phyloP scores from a whole-genome alignment of 2,888 invertebrate genomes.

The Polyommatus icarus region DNA sequence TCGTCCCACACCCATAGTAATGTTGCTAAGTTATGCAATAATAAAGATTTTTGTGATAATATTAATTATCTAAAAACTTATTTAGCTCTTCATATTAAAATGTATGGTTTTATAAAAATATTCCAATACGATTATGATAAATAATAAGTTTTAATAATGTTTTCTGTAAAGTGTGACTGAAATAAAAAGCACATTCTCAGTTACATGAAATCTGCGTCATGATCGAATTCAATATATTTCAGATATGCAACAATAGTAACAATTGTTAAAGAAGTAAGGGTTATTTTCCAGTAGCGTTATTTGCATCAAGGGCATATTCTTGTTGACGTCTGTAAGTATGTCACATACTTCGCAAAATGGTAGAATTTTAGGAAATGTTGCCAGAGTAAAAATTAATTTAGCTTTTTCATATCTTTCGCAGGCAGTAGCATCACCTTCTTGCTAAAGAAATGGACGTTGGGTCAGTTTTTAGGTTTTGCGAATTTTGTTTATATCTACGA shows the following conservation, averaged over 20 bases:
- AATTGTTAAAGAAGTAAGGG: background rate
- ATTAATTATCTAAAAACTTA: constrained; percentile 31
- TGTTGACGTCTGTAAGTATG: background rate
- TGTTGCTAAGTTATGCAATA: constrained; percentile 56
- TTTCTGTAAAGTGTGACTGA: constrained; percentile 48
- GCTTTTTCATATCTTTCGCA: constrained; percentile 67
- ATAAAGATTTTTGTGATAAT: constrained; percentile 37
- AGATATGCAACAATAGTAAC: constrained; percentile 18
- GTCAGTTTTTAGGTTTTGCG: constrained; percentile 63
- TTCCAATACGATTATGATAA: constrained; percentile 5
- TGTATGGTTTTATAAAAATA: constrained; percentile 30
- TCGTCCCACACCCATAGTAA: constrained; percentile 67
- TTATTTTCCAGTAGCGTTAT: rapidly evolving
- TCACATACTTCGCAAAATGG: constrained; percentile 42
- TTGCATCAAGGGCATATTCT: constrained; percentile 31
- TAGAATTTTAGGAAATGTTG: constrained; percentile 57
- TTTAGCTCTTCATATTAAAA: background rate
- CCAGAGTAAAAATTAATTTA: constrained; percentile 64
- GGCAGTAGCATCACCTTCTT: constrained; percentile 75
- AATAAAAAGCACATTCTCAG: constrained; percentile 40
- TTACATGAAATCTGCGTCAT: constrained; percentile 27
- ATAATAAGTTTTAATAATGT: constrained; percentile 36
- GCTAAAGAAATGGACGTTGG: constrained; percentile 76
- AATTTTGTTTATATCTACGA: constrained; percentile 78
- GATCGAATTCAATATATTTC: constrained; percentile 2